Evolutionary conservation across 1,140 invertebrate species (phyloP), one percentile per base, ranked within the genome.

Genomic region (Tetramorium alpestre): DNA sequence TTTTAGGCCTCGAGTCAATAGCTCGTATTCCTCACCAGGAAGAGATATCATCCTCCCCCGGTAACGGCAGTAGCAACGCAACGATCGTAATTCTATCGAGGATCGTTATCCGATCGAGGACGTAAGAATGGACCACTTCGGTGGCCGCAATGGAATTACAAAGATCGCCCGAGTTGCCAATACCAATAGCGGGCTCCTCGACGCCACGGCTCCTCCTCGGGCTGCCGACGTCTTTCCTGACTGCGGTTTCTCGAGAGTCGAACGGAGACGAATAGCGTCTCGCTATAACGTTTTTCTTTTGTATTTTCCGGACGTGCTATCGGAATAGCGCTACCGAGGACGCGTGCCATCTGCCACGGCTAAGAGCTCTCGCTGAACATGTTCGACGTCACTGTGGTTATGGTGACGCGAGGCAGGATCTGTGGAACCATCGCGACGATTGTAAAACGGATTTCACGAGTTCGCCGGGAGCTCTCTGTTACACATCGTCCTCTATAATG

Each of bases 401-500:
- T 87, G n/a, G 91, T 91, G 41, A 91, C 88, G 80, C 85, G 75
- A 22, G 89, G 84, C 64, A 88, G 64, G 78, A 80, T 78, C 75
- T 67, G 80, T 33, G 67, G 62, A 25, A 62, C 54, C 56, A 62
- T 49, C 56, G 58, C 33, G 47, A 6, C 62, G 80, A 51, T 64
- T 56, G 67, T 28, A 81, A 58, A 80, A 85, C 54, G 64, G 75
- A 73, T 77, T 88, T 77, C 76, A 87, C 64, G 69, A 81, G 76
- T 81, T 82, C 76, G 56, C 84, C 78, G 77, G 88, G 70, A 85
- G 89, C 90, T 91, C 62, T 91, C 78, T 91, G 92, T 94, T 94
- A 95, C 72, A 96, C 95, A 64, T 96, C 95, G 88, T 95, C 95
- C 87, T 96, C 95, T 70, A 95, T 92, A 75, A 93, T 94, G 62